Base-by-base conservation (phyloP, 2,888 invertebrate species). In the Leptinotarsa juncta region DNA sequence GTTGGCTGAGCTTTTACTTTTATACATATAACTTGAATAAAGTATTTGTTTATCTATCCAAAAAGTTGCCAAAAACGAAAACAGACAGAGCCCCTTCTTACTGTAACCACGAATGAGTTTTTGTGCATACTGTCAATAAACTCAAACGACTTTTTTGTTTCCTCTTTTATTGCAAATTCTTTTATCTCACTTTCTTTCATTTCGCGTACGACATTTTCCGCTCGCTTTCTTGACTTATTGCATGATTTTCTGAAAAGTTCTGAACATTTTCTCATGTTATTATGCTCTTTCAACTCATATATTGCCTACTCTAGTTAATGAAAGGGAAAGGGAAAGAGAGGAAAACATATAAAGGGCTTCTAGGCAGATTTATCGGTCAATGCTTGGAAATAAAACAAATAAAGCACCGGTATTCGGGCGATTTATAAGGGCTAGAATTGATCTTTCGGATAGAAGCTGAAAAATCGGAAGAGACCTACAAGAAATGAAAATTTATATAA, bases 221-320 rank as follows among this genome's bases (percentile, higher is more conserved):
- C 32, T 32, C 62, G 16, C 51, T 67, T 50, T 67, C 67, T 67
- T 67, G 67, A 53, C 67, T 51, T 67, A 67, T 67, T 53, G 67
- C 67, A 53, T 53, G 67, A 67, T 53, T 53, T 67, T 67, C 60
- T 74, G 62, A 66, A 70, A 70, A 70, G 62, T 74, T 67, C 71
- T 65, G 62, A 67, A 69, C 67, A 69, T 75, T 75, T 74, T 66
- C 72, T 62, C 71, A 66, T 69, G 69, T 65, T 65, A 26, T 68
- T 67, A 71, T 74, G 68, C 74, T 53, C 50, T 74, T 60, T 62
- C 65, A 70, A 57, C 50, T 12, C 49, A 62, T 70, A 68, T 73
- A 68, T 66, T 65, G 69, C 67, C 62, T 72, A 78, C 76, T 78
- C 65, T 73, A 71, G 71, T 67, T 78, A 78, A 78, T 78, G 78